These are phyloP conservation scores for Sylvicola fuscatus DNA, from an alignment of 2,888 invertebrate species.

Conservation along the genomic window DNA sequence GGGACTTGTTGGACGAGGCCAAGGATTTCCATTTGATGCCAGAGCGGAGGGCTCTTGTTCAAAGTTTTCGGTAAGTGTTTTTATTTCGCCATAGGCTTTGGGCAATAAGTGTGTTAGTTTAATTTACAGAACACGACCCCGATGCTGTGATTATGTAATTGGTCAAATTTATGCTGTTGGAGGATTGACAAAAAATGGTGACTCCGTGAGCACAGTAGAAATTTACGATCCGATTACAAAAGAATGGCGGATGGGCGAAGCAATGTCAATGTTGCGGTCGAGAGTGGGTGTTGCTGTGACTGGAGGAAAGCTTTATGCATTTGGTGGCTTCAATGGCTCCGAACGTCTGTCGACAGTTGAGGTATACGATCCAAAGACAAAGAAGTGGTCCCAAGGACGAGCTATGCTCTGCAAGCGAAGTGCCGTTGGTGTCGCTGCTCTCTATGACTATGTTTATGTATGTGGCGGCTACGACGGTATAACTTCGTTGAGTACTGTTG, in stretches of 20 bases:
- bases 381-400: slow-evolving; percentile 55
- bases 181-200: slow-evolving; percentile 63
- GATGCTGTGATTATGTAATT: slow-evolving; percentile 49
- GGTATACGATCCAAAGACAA: slow-evolving; percentile 52
- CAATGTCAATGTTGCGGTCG: slow-evolving; percentile 63
- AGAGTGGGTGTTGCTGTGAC: slow-evolving; percentile 70
- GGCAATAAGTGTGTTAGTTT: neutral
- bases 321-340: slow-evolving; percentile 69
- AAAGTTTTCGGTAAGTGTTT: neutral
- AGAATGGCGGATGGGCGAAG: slow-evolving; percentile 55
- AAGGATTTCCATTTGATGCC: slow-evolving; percentile 76
- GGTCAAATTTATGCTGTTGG: slow-evolving; percentile 77
- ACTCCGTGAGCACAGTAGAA: slow-evolving; percentile 68
- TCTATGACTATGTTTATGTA: slow-evolving; percentile 61
- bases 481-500: slow-evolving; percentile 58
- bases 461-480: slow-evolving; percentile 75
- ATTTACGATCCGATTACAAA: slow-evolving; percentile 51
- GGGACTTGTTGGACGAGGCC: slow-evolving; percentile 73
- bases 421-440: slow-evolving; percentile 60
- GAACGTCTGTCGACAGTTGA: slow-evolving; percentile 69
- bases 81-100: neutral
- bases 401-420: slow-evolving; percentile 64
- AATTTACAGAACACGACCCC: slow-evolving; percentile 40
- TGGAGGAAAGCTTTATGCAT: slow-evolving; percentile 54
- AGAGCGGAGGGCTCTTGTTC: slow-evolving; percentile 39